Evolutionary conservation across 1,140 invertebrate species (phyloP), one percentile per base, ranked within the genome.

Genomic region (Cydia splendana): DNA sequence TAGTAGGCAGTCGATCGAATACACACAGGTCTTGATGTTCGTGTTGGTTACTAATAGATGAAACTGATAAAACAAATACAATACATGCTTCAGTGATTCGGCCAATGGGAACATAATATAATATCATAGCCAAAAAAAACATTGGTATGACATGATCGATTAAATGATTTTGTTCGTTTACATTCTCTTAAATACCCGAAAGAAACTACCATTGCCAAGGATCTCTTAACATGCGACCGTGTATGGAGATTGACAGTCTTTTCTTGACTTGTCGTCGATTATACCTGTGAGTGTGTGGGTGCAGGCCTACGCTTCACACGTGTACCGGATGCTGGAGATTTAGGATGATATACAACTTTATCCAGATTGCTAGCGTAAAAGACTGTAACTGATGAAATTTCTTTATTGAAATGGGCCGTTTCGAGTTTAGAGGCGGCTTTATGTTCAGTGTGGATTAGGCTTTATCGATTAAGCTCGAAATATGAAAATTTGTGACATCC

Each of bases 241-340:
- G 15, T 3, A 53, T 53, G 5, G 15, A 53, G 51, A 18, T 53
- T 53, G 51, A 7, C 51, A 53, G 4, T 18, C 51, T n/a, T 53
- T 53, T 53, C 18, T 53, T 53, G 0, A 53, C 51, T 7, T n/a
- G n/a, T 53, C 51, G 0, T 53, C 18, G 51, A 18, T 62, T 62
- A 9, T 62, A 62, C 57, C 57, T 62, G 57, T 62, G 0, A 20
- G 18, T 82, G 79, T 79, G 84, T 81, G 80, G 82, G 81, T 75
- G 77, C 69, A 67, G 77, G 76, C 77, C 76, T 84, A 84, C 83
- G 79, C 83, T 74, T 48, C 76, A 80, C 81, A 84, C 82, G 81
- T 85, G 82, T 82, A 74, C 84, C 84, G 83, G 84, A 86, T 87
- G 83, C 57, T 81, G 69, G 74, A 75, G 77, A 79, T 78, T 76